Conservation (phyloP, 2,888 invertebrate species). For the Amphipoea oculea region DNA sequence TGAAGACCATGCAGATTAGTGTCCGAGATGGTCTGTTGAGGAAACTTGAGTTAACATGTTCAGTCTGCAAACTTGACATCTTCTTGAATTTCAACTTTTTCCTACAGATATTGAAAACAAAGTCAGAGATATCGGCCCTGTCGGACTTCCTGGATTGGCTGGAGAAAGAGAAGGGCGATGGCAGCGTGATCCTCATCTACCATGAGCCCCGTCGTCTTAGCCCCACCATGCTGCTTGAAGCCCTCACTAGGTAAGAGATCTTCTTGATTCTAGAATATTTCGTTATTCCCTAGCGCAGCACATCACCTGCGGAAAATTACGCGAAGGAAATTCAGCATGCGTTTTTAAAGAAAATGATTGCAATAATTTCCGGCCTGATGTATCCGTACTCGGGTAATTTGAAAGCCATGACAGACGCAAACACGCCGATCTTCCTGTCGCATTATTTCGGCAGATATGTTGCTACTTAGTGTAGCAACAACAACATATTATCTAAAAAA, state of each 20-base stretch:
- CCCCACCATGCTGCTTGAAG: conserved; percentile 91
- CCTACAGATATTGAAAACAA: conserved; percentile 91
- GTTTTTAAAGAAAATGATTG: neutral
- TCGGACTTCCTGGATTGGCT: conserved; percentile 92
- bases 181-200: conserved; percentile 91
- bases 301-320: neutral
- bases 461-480: neutral
- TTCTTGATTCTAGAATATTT: neutral
- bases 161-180: conserved; percentile 90
- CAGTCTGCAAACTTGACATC: neutral
- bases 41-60: neutral
- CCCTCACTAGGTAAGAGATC: conserved; percentile 85
- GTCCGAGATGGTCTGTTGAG: neutral
- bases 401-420: neutral
- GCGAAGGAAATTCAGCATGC: neutral
- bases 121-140: conserved; percentile 92
- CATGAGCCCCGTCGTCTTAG: conserved; percentile 92
- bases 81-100: neutral
- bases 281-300: too few species aligned
- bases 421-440: neutral
- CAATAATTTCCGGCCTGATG: neutral
- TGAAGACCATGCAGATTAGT: neutral
- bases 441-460: neutral
- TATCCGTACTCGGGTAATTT: neutral
- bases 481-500: neutral